Base-by-base conservation (phyloP, 2,888 invertebrate species). In the Morpho helenor region DNA sequence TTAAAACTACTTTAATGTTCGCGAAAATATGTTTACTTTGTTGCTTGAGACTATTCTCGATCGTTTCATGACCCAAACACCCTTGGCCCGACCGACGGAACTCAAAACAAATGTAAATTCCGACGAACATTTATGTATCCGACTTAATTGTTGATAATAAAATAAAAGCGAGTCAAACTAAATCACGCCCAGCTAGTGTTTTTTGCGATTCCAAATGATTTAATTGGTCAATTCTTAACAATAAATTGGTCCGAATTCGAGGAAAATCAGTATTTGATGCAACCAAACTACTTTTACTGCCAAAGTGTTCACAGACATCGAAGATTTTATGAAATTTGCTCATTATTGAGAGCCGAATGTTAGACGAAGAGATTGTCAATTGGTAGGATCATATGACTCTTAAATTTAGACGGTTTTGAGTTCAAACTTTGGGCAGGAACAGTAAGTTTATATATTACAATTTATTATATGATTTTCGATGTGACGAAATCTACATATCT, bases 81-180 rank as follows among this genome's bases (percentile, higher is more conserved):
- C 68, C 68, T 69, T 68, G 64, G 50, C 7, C 51, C 61, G 66
- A 64, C 68, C 69, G 63, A 57, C 49, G 45, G 42, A 42, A 47
- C 54, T 53, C 49, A 64, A 63, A 65, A 67, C 61, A 67, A 9
- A 64, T 51, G 63, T 57, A 65, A 64, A 60, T 65, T 62, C 47
- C 8, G 48, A 49, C 10, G 43, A 52, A 53, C 48, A 53, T 61
- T 60, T 41, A 49, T 47, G 57, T 60, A 50, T 47, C 44, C 7
- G 23, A 58, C 62, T 63, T 66, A 63, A 66, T 63, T 66, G 60
- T 61, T 61, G 55, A 50, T 55, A 62, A 63, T 65, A 63, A 66
- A 65, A 62, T 58, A 47, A 61, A 60, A 49, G 55, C 55, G 58
- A 65, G 39, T 57, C 48, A 31, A 60, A 43, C 56, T 42, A 62